These are phyloP conservation scores for Tribolium madens DNA, from an alignment of 1,140 invertebrate genomes.

Conservation along the genomic window DNA sequence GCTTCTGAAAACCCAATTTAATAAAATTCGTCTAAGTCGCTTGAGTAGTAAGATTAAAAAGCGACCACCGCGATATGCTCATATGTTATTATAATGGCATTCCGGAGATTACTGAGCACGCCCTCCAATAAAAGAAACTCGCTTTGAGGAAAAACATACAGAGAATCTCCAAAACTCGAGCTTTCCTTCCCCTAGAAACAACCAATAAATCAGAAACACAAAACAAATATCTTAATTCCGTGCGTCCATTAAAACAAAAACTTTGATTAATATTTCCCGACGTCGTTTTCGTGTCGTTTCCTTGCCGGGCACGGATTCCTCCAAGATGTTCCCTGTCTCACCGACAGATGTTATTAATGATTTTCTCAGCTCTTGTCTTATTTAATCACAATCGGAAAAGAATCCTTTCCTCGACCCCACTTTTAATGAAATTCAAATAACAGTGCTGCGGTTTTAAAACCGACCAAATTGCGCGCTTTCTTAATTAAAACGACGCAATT, in stretches of 20 bases:
- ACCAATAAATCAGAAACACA: constrained; percentile 44
- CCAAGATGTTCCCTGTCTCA: constrained; percentile 44
- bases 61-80: constrained; percentile 14
- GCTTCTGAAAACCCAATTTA: constrained; percentile 10
- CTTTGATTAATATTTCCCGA: constrained; percentile 50
- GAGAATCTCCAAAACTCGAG: neutral
- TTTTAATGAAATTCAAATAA: constrained; percentile 43
- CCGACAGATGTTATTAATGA: constrained; percentile 53
- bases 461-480: constrained; percentile 36
- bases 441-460: constrained; percentile 3
- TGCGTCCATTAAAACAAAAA: constrained; percentile 53
- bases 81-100: constrained; percentile 38
- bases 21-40: constrained; percentile 24
- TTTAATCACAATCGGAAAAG: constrained; percentile 1
- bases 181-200: neutral
- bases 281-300: constrained; percentile 51
- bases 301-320: constrained; percentile 43
- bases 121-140: constrained; percentile 4
- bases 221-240: constrained; percentile 55
- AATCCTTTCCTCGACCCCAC: neutral
- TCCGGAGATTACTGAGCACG: constrained; percentile 21
- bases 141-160: constrained; percentile 1
- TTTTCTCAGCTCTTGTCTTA: constrained; percentile 27
- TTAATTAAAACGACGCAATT: constrained; percentile 44
- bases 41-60: constrained; percentile 11